phyloP scores from a whole-genome alignment of 2,888 invertebrate species.

The Griposia aprilina region DNA sequence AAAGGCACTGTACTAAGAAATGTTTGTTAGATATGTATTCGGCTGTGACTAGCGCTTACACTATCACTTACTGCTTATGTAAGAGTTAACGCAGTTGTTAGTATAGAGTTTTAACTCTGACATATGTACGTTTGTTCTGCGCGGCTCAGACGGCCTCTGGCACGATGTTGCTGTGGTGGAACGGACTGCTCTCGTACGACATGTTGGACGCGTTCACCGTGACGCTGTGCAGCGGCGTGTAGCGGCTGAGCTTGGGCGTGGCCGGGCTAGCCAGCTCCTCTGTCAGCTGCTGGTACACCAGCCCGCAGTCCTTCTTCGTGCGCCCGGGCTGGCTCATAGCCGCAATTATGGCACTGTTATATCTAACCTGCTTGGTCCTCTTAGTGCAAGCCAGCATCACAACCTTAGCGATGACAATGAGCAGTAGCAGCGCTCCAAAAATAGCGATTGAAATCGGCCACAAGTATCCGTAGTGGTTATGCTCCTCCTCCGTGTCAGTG shows the following conservation, averaged over 20 bases:
- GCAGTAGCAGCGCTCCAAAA: constrained; percentile 89
- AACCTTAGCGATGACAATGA: constrained; percentile 89
- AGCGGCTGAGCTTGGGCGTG: constrained; percentile 93
- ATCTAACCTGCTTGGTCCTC: constrained; percentile 83
- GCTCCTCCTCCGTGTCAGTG: constrained; percentile 81
- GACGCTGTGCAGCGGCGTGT: constrained; percentile 90
- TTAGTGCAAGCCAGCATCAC: constrained; percentile 84
- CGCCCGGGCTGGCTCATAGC: constrained; percentile 89
- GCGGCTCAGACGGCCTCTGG: constrained; percentile 91
- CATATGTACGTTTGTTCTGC: constrained; percentile 73
- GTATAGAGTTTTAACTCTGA: constrained; percentile 77
- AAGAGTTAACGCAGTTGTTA: constrained; percentile 87
- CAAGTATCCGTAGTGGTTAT: constrained; percentile 88
- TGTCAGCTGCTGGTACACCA: constrained; percentile 94
- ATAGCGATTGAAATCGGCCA: constrained; percentile 91
- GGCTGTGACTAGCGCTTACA: constrained; percentile 88
- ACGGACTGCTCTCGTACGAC: constrained; percentile 91
- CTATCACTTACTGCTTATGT: constrained; percentile 88
- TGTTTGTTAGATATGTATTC: constrained; percentile 80
- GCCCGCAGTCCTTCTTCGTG: constrained; percentile 93
- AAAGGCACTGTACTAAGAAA: constrained; percentile 85
- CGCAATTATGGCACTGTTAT: constrained; percentile 89
- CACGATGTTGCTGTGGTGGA: constrained; percentile 92
- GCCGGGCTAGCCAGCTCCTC: constrained; percentile 93
- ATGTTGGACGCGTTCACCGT: constrained; percentile 86